phyloP scores from a whole-genome alignment of 2,888 invertebrate species.

The Cephus pulcher region DNA sequence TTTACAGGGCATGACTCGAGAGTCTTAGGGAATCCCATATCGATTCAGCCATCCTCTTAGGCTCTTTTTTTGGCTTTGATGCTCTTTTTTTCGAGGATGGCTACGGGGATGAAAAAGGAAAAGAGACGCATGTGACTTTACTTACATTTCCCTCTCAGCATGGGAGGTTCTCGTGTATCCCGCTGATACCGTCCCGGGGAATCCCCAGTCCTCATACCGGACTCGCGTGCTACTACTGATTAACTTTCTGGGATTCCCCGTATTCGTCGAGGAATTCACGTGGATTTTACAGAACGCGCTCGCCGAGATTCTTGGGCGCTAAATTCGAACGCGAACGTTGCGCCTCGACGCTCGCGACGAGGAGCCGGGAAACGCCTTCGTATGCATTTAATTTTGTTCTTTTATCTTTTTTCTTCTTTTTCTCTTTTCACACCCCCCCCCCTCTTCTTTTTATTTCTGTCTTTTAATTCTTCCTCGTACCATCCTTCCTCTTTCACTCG shows the following conservation, averaged over 20 bases:
- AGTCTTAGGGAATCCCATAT: no score
- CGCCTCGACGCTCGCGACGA: no score
- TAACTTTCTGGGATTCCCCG: conserved; percentile 24
- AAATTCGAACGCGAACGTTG: no score
- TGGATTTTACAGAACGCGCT: no score
- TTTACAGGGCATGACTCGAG: conserved; percentile 16
- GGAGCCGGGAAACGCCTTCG: not conserved
- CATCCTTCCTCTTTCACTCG: not conserved
- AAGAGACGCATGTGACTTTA: not conserved
- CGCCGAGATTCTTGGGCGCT: no score
- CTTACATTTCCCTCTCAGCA: no score
- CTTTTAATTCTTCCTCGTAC: not conserved
- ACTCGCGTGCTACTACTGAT: conserved; percentile 19
- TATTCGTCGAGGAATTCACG: not conserved
- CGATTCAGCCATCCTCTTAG: no score
- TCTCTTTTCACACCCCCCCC: conserved; percentile 2
- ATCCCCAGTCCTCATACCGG: not conserved
- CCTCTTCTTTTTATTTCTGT: not conserved
- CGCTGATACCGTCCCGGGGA: not conserved
- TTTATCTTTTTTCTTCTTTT: conserved; percentile 4
- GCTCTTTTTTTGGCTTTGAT: no score
- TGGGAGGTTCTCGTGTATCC: no score
- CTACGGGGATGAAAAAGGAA: not conserved
- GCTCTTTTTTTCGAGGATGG: not conserved
- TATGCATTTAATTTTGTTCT: conserved; percentile 11